Evolutionary conservation across 2,888 invertebrate genomes (phyloP).

Genomic region (Falcaria lacertinaria): DNA sequence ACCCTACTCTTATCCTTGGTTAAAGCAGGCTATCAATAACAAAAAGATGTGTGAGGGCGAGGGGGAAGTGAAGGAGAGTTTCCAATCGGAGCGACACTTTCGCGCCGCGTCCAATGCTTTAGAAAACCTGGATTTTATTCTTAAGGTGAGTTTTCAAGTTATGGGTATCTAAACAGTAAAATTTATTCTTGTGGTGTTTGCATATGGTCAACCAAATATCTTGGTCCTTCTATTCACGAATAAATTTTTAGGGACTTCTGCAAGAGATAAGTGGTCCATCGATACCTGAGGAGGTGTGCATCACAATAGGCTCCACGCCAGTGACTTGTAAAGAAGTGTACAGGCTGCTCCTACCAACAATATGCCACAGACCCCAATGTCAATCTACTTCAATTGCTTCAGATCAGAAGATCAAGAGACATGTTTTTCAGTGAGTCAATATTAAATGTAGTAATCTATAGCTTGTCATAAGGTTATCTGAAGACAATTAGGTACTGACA

Average conservation of each 20-base stretch:
- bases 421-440: constrained; percentile 56
- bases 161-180: not conserved
- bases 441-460: not conserved
- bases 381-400: constrained; percentile 56
- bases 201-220: too few relatives aligned
- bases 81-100: constrained; percentile 66
- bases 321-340: constrained; percentile 67
- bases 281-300: constrained; percentile 66
- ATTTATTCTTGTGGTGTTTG: not conserved
- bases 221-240: too few relatives aligned
- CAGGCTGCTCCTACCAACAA: constrained; percentile 52
- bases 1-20: constrained; percentile 71
- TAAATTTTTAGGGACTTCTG: constrained; percentile 57
- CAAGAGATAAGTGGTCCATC: constrained; percentile 58
- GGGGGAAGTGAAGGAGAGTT: constrained; percentile 43
- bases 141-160: constrained; percentile 45
- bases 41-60: constrained; percentile 43
- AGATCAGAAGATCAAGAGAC: constrained; percentile 63
- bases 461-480: too few relatives aligned
- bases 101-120: constrained; percentile 59
- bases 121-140: constrained; percentile 64
- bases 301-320: constrained; percentile 60
- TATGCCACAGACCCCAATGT: constrained; percentile 65
- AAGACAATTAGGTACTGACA: too few relatives aligned
- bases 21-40: constrained; percentile 65